Base-by-base conservation (phyloP, 2,797 vertebrate species). In the Toxotes lorentzi region DNA sequence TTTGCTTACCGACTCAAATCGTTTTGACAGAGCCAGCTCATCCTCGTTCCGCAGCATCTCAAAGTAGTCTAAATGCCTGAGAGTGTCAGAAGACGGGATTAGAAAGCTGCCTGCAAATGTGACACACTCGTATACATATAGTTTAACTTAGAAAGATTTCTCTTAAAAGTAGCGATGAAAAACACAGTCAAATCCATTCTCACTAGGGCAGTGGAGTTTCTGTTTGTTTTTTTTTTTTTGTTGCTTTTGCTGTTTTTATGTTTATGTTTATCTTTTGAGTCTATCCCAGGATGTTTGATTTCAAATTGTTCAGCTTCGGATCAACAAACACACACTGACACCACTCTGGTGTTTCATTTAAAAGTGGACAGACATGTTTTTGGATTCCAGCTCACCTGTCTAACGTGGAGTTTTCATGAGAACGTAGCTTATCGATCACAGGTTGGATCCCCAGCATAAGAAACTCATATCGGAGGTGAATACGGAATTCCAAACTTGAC, bases 21-120 rank as follows among this genome's bases (percentile, higher is more conserved):
- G 96, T 94, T 97, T 98, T 51, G 98, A 97, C 95, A 99, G 93
- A 89, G 97, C 96, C 93, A 99, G 94, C 88, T 99, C 98, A 23
- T 99, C 98, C 80, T 99, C 98, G 82, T 99, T 99, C 92, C 98
- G 95, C 86, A 99, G 96, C 97, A 99, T 99, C 94, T 99, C 98
- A 23, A 99, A 99, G 92, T 98, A 99, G 90, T 99, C 98, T 94
- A 99, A 96, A 94, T 99, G 98, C 88, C 98, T 99, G 85, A 70
- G 73, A 70, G 41, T 6, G 79, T 51, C 41, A 76, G 54, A 48
- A 64, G 2, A 66, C n/a, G 35, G 6, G 30, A 72, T 82, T 56
- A 83, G 41, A 79, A 14, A 12, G 16, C 21, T 56, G 34, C 27
- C 7, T 66, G 9, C 10, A 58, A 35, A 47, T 43, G 19, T 35